Base-by-base conservation (phyloP, 92 coral and sea anemone genomes). In the Pocillopora grandis region DNA sequence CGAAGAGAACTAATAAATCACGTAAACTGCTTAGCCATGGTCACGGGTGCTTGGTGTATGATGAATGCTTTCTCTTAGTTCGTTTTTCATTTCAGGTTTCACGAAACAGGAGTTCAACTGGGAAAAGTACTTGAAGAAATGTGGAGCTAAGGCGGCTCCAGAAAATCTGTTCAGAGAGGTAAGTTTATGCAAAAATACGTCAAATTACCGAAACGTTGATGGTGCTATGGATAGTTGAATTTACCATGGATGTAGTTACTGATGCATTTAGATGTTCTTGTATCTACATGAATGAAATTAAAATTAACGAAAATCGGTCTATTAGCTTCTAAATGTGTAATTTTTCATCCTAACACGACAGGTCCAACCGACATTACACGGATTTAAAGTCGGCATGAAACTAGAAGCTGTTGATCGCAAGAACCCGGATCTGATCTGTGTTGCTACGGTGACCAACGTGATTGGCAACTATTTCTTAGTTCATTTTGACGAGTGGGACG, bases 401-500 rank as follows among this genome's bases (percentile, higher is more conserved):
- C 92, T 96, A 1, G 99, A 96, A 76, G 99, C 99, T 17, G 95
- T 96, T 20, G 99, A 96, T 85, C 98, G 99, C 52, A 96, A 96
- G 90, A 96, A 96, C 84, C 99, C 99, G 68, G 98, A 96, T 84
- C 91, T 96, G 55, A 96, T 93, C 77, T 96, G 99, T 63, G 99
- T 96, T 85, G 99, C 99, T 80, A 96, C 99, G 90, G 99, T 96
- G 77, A 96, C 99, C 59, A 96, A 96, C 72, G 98, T 94, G 80
- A 93, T 96, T 83, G 98, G 98, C 76, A 93, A 92, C 64, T 91
- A 91, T 60, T 96, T 94, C 77, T 85, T 96, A 71, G 99, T 96
- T 73, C 99, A 96, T 84, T 96, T 96, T 83, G 99, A 96, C 52
- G 99, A 96, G 82, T 96, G 99, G 99, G 99, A 96, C 81, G 99